A percentile compares a stretch with the other conserved stretches of the same genome.
Conservation (phyloP, 2,888 invertebrate genomes). For the Sericinus montela region DNA sequence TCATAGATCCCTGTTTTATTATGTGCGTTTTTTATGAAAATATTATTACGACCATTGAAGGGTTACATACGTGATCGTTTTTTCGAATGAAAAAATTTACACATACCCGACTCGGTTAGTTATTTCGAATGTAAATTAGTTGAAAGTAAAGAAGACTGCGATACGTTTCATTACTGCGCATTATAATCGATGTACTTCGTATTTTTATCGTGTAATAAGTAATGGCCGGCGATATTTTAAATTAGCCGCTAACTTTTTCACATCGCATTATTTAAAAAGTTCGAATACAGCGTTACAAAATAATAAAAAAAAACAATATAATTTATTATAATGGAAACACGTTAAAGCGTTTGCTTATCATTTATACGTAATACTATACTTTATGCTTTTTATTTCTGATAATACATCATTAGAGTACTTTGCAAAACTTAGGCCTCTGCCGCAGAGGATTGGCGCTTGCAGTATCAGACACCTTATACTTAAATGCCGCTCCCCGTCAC, state of each 20-base stretch:
- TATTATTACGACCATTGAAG: constrained; percentile 30
- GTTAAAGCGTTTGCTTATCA: no score
- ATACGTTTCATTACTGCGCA: constrained; percentile 13
- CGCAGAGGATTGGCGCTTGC: no score
- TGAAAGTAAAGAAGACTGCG: constrained; percentile 18
- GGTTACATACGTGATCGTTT: constrained; percentile 29
- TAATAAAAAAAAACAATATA: no score
- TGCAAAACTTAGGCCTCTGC: no score
- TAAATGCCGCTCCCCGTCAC: no score
- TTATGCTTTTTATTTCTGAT: no score
- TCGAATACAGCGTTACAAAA: no score
- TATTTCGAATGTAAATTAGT: constrained; percentile 21
- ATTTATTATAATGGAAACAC: no score
- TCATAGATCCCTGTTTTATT: constrained; percentile 9
- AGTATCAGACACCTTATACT: no score
- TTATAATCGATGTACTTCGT: constrained; percentile 10
- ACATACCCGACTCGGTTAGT: constrained; percentile 16
- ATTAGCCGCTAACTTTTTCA: constrained; percentile 13
- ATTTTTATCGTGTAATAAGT: constrained; percentile 14
- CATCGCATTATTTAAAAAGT: no score
- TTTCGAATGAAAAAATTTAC: constrained; percentile 24
- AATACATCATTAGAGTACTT: no score
- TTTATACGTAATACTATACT: no score
- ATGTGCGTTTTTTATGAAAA: constrained; percentile 38
- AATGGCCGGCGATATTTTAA: constrained; percentile 4